Evolutionary conservation across 2,797 vertebrate species (phyloP).

Genomic region (Diceros bicornis): DNA sequence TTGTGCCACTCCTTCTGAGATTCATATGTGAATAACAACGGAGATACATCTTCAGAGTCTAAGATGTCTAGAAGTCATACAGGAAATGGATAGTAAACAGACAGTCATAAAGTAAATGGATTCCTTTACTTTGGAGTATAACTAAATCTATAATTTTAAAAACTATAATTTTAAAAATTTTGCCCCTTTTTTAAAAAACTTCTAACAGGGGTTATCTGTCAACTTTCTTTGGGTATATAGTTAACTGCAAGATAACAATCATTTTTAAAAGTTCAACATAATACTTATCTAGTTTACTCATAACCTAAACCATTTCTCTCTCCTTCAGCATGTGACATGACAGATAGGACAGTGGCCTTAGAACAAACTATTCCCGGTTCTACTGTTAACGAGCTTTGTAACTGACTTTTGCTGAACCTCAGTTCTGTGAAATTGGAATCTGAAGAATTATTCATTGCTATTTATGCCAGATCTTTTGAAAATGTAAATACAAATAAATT

Average conservation of each 20-base stretch:
- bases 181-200: not conserved
- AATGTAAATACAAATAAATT: slow-evolving; percentile 43
- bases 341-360: not conserved
- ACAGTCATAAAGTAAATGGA: not conserved
- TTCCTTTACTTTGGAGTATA: not conserved
- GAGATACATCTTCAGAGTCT: not conserved
- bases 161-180: not conserved
- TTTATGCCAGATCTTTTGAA: not conserved
- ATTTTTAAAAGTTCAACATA: slow-evolving; percentile 20
- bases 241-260: not conserved
- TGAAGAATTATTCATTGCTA: slow-evolving; percentile 10
- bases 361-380: not conserved
- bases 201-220: not conserved
- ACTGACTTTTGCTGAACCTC: not conserved
- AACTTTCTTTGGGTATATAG: not conserved
- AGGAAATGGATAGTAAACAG: not conserved
- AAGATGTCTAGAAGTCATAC: not conserved
- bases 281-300: not conserved
- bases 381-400: slow-evolving; percentile 16
- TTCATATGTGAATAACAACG: not conserved
- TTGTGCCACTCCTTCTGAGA: not conserved
- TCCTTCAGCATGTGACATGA: not conserved
- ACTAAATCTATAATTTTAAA: slow-evolving; percentile 56
- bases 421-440: slow-evolving; percentile 31
- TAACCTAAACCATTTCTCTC: not conserved